Percentiles rank a stretch among this genome's conserved stretches.
These are phyloP conservation scores for Platanista minor DNA, from an alignment of 2,113 vertebrate species.

Conservation along the genomic window DNA sequence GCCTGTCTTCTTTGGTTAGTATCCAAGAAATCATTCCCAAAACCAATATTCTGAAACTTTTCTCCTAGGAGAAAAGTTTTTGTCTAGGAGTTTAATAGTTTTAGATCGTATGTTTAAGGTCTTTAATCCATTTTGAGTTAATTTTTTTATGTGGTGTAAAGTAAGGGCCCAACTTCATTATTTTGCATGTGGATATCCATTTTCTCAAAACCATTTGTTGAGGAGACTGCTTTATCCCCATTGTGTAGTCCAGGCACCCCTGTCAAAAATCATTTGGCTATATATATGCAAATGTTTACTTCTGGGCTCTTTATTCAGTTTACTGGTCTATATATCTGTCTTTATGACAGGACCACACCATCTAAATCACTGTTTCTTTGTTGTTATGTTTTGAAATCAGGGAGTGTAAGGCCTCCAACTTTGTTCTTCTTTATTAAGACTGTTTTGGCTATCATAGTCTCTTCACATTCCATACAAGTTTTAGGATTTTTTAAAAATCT, in stretches of 20 bases:
- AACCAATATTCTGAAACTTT: not conserved
- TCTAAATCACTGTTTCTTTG: not conserved
- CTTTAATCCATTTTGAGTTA: not conserved
- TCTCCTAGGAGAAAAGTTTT: not conserved
- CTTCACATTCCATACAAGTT: not conserved
- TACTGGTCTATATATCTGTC: not conserved
- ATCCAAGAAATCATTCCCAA: not conserved
- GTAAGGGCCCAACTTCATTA: not conserved
- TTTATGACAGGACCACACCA: not conserved
- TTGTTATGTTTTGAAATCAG: not conserved
- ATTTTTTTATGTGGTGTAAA: not conserved
- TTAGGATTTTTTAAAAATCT: not conserved
- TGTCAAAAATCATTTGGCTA: not conserved
- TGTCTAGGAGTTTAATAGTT: not conserved
- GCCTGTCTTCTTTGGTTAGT: not conserved
- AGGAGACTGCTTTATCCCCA: not conserved
- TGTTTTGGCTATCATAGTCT: not conserved
- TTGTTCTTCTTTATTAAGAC: not conserved
- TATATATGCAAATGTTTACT: not conserved
- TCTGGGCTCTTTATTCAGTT: not conserved
- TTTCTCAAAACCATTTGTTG: not conserved
- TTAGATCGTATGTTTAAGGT: not conserved
- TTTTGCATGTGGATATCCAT: not conserved
- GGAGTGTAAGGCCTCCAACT: not conserved
- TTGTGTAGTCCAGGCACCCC: not conserved